Conservation (phyloP, 1,140 invertebrate species). For the Bombus haemorrhoidalis region DNA sequence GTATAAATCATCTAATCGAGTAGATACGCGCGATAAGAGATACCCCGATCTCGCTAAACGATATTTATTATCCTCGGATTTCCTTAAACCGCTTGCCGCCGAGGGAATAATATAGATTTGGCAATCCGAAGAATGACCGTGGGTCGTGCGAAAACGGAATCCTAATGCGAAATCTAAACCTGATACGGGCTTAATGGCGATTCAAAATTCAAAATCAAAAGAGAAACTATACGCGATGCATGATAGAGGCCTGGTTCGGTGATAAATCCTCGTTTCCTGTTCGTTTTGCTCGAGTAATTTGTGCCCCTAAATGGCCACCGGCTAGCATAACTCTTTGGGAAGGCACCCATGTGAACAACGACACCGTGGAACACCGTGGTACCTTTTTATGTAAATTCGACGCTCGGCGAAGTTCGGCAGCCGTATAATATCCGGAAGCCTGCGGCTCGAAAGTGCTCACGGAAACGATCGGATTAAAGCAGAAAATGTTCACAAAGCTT, state of each 20-base stretch:
- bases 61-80: too few relatives aligned
- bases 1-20: too few relatives aligned
- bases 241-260: not conserved
- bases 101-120: too few relatives aligned
- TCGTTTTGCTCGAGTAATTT: conserved; percentile 68
- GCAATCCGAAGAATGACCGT: too few relatives aligned
- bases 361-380: conserved; percentile 59
- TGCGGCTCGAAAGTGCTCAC: not conserved
- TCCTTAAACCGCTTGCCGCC: too few relatives aligned
- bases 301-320: conserved; percentile 65
- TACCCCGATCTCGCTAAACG: too few relatives aligned
- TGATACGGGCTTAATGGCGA: not conserved
- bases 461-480: not conserved
- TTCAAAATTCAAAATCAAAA: conserved; percentile 25
- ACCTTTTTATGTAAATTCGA: conserved; percentile 63
- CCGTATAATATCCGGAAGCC: conserved; percentile 48
- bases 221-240: conserved; percentile 45
- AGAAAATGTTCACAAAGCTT: not conserved
- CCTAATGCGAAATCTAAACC: too few relatives aligned
- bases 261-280: conserved; percentile 63
- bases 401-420: conserved; percentile 34
- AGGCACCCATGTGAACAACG: conserved; percentile 61
- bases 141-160: too few relatives aligned
- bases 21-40: too few relatives aligned
- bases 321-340: conserved; percentile 59